Evolutionary conservation across 2,797 vertebrate species (phyloP).

Genomic region (Yasuhikotakia modesta): DNA sequence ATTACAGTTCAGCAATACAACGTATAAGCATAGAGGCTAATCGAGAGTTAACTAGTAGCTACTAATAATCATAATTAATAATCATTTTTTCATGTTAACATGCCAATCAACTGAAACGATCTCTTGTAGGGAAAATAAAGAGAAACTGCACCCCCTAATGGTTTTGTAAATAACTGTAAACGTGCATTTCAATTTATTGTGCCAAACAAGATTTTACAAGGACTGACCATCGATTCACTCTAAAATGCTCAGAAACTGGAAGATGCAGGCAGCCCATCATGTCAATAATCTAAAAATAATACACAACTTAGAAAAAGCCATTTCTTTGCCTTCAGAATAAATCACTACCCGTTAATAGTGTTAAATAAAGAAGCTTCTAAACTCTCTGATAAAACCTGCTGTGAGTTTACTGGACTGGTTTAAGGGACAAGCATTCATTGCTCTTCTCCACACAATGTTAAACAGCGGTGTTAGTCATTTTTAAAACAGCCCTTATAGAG

Average conservation of each 20-base stretch:
- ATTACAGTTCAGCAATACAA: neutral
- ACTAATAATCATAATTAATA: neutral
- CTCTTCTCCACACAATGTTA: slow-evolving; percentile 12
- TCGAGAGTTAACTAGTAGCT: neutral
- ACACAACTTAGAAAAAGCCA: neutral
- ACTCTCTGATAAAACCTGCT: neutral
- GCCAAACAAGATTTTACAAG: neutral
- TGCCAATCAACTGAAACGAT: slow-evolving; percentile 1
- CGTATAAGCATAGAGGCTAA: neutral
- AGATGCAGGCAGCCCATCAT: neutral
- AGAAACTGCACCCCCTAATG: slow-evolving; percentile 29
- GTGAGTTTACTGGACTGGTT: slow-evolving; percentile 3
- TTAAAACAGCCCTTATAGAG: slow-evolving; percentile 27
- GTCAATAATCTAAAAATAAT: neutral
- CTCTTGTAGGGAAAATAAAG: neutral
- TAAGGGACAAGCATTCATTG: neutral
- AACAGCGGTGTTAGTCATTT: slow-evolving; percentile 30
- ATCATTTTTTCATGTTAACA: neutral
- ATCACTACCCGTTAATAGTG: neutral
- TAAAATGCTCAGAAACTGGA: neutral
- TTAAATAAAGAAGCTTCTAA: slow-evolving; percentile 19
- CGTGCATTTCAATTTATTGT: neutral
- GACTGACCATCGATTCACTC: neutral
- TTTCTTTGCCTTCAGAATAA: neutral
- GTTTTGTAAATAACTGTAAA: slow-evolving; percentile 6